Conservation (phyloP, 1,140 invertebrate species). For the Rhagoletis pomonella region DNA sequence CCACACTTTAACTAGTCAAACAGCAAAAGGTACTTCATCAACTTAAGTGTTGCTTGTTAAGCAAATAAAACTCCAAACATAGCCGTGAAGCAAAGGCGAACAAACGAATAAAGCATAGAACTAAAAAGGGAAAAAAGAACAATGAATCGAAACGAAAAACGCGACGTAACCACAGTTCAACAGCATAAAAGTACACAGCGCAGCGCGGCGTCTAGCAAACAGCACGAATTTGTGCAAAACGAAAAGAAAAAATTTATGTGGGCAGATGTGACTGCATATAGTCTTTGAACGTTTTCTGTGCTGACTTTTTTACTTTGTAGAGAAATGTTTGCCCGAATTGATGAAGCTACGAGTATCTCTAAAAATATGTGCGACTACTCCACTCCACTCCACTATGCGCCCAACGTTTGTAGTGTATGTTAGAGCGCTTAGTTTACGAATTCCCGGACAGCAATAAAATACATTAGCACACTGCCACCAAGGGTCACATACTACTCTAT, state of each 20-base stretch:
- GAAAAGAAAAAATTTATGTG: background rate
- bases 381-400: background rate
- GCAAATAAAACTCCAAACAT: conserved; percentile 24
- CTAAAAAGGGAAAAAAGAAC: background rate
- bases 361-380: no score
- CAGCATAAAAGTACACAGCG: conserved; percentile 31
- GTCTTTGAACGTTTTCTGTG: background rate
- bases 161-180: background rate
- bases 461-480: background rate
- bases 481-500: background rate
- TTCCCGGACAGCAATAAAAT: conserved; percentile 29
- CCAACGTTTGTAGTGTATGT: background rate
- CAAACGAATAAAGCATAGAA: background rate
- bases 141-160: conserved; percentile 34
- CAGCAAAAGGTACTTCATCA: conserved; percentile 13
- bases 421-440: background rate
- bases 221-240: conserved; percentile 15
- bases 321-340: conserved; percentile 33
- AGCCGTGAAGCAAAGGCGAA: background rate
- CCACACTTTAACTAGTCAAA: background rate
- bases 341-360: conserved; percentile 25
- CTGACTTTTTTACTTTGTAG: background rate
- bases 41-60: conserved; percentile 27
- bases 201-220: background rate
- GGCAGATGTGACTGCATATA: background rate